phyloP scores from a whole-genome alignment of 35 echinoderm and acorn worm genomes.

The Ophioderma brevispina region DNA sequence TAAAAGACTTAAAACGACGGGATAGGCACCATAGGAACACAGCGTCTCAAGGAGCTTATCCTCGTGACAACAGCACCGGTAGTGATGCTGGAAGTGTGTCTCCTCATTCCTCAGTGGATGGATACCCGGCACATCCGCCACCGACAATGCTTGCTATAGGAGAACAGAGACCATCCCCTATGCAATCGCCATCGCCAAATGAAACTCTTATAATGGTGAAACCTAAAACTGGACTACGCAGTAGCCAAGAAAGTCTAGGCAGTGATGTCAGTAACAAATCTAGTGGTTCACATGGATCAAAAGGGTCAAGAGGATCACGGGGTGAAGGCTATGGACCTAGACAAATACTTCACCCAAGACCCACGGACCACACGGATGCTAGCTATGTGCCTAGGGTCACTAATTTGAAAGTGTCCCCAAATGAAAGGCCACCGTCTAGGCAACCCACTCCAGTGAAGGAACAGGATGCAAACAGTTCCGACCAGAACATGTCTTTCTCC shows the following conservation, averaged over 20 bases:
- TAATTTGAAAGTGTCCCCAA: conserved; percentile 36
- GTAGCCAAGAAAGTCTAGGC: conserved; percentile 85
- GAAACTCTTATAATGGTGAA: conserved; percentile 37
- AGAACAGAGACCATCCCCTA: conserved; percentile 10
- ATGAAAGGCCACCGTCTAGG: neutral
- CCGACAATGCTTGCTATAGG: conserved; percentile 9
- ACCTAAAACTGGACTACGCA: conserved; percentile 46
- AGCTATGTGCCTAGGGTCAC: conserved; percentile 59
- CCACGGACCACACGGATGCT: conserved; percentile 28
- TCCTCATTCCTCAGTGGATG: conserved; percentile 74
- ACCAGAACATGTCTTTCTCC: conserved; percentile 75
- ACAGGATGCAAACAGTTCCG: conserved; percentile 16
- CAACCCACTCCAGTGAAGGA: conserved; percentile 19
- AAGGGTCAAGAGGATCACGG: conserved; percentile 38
- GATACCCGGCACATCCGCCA: conserved; percentile 31
- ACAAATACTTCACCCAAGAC: conserved; percentile 37
- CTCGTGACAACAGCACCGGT: conserved; percentile 34
- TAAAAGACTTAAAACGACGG: conserved; percentile 81
- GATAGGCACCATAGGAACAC: neutral
- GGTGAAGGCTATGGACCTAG: neutral
- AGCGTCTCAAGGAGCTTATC: neutral
- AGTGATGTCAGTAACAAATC: conserved; percentile 85
- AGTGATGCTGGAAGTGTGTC: conserved; percentile 71
- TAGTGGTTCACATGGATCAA: conserved; percentile 56
- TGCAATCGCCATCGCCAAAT: conserved; percentile 58